Base-by-base conservation (phyloP, 2,113 vertebrate genomes). In the Hemibagrus wyckioides region DNA sequence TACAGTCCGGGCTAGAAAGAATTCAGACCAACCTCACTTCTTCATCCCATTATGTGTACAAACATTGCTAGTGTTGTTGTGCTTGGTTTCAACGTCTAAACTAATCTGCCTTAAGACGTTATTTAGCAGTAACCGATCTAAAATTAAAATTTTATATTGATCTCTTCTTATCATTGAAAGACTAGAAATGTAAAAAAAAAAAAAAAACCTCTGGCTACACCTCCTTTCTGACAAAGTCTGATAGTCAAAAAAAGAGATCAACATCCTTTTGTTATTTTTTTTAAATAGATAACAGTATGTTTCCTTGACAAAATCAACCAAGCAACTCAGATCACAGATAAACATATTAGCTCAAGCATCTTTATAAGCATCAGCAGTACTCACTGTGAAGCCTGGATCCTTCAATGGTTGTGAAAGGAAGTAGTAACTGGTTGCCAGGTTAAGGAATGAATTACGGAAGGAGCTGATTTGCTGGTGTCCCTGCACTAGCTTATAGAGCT, bases 401-500 rank as follows among this genome's bases (percentile, higher is more conserved):
- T 7, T 39, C 0, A 0, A 0, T 8, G 96, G 96, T 41, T 85
- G 86, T 13, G 59, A 30, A 5, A 95, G 80, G n/a, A 90, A n/a
- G 80, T 95, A 91, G 77, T 65, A 23, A 86, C 93, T 92, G 50
- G 90, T 28, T 0, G 95, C 94, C 89, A 97, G 91, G 65, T 65
- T 86, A 71, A 98, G 75, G 84, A 88, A 95, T 85, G 91, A 93
- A 3, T 92, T 92, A 59, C 96, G 94, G 94, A 96, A 97, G 75
- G 92, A 94, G 23, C 57, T 23, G 86, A 90, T 92, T 33, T 93
- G 75, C 90, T 6, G 77, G 73, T 94, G 93, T 4, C 93, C 92
- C 65, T 94, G 94, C 33, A 96, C 95, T 87, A 98, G 87, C 90
- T 98, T 98, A 87, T 96, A 97, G 59, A 98, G 89, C 91, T 98